These are phyloP conservation scores for Loripinus fragilis DNA, from an alignment of 2,888 invertebrate species.

Conservation along the genomic window DNA sequence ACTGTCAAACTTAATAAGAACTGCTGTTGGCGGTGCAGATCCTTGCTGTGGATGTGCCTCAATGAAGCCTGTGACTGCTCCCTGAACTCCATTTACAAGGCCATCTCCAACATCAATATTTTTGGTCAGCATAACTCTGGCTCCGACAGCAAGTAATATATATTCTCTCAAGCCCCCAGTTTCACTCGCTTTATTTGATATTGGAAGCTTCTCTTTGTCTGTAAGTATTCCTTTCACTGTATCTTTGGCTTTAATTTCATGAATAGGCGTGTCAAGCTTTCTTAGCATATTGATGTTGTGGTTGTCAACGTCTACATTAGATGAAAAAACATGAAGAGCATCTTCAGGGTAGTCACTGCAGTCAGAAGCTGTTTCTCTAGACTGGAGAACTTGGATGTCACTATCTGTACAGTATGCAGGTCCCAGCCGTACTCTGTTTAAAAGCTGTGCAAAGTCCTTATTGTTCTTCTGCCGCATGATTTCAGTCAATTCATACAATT, in stretches of 20 bases:
- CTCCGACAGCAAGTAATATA: neutral
- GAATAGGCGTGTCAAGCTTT: too few relatives aligned
- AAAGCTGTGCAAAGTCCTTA: too few relatives aligned
- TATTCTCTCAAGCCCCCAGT: slow-evolving; percentile 21
- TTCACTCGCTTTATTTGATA: slow-evolving; percentile 2
- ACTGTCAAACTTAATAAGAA: slow-evolving; percentile 21
- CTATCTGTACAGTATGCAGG: neutral
- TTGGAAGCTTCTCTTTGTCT: neutral
- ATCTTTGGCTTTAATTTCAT: neutral
- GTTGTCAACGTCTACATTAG: too few relatives aligned
- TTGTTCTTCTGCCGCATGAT: too few relatives aligned
- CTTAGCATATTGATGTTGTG: too few relatives aligned
- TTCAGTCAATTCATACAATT: too few relatives aligned
- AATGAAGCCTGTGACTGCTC: slow-evolving; percentile 3
- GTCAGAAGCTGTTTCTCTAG: neutral
- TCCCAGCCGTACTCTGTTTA: too few relatives aligned
- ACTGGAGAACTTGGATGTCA: neutral
- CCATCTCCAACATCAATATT: slow-evolving; percentile 32
- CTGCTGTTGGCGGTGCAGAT: neutral
- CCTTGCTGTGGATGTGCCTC: neutral
- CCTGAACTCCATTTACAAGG: slow-evolving; percentile 16
- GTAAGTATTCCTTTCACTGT: neutral
- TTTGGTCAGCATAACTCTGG: slow-evolving; percentile 20
- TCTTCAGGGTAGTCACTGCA: neutral
- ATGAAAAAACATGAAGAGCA: slow-evolving; percentile 10